Base-by-base conservation (phyloP, 2,113 vertebrate species). In the Xenopus laevis region DNA sequence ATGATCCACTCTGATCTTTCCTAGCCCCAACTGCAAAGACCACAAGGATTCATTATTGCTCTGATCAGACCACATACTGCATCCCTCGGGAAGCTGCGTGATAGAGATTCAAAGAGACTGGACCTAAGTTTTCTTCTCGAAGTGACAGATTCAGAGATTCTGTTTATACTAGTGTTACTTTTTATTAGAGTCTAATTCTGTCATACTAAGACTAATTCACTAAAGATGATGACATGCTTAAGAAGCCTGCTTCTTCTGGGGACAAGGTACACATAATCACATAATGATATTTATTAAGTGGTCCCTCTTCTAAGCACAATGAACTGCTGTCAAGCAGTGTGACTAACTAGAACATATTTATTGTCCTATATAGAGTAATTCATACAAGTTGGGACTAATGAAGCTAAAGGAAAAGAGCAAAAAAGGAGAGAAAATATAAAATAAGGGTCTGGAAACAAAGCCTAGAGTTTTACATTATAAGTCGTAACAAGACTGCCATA, bases 1-100 rank as follows among this genome's bases (percentile, higher is more conserved):
- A 67, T 68, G 72, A 68, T 75, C 72, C 65, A 68, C 65, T 75
- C 72, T 75, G 72, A 75, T 75, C 72, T 75, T 68, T 33, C 61
- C 65, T 20, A 74, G 63, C 60, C 55, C 72, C 72, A 67, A 57
- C 65, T 75, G 72, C 52, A 61, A 74, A 67, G 65, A 61, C 72
- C 72, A 75, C 65, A 62, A 75, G 65, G 57, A 68, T 23, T 68
- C 45, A 75, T 75, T 75, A 75, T 75, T 62, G 72, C 72, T 75
- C 72, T 62, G 72, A 75, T 68, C 72, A 75, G 65, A 44, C 65
- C 57, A 68, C 66, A 68, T 44, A 68, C 13, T 23, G 61, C 13
- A 40, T 68, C 72, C 65, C 72, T 23, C 16, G 72, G 65, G 72
- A 68, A 67, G 20, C 17, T 67, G 57, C 52, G 46, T 21, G 21